Base-by-base conservation (phyloP, 2,797 vertebrate species). In the Syncerus caffer region DNA sequence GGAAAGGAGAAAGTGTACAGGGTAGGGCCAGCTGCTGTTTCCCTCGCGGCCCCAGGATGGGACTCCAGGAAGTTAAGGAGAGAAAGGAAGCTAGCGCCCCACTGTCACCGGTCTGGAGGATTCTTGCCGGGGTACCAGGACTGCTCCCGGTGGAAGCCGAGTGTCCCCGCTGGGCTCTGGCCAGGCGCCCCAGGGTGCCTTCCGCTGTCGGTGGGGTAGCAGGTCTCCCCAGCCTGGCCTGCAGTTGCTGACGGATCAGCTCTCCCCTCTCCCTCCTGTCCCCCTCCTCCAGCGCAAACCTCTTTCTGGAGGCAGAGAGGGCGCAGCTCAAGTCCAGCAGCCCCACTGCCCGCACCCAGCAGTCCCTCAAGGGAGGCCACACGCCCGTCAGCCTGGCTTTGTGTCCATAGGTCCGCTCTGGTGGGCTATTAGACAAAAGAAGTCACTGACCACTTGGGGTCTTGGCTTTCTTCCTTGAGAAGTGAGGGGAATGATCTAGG, bases 351-450 rank as follows among this genome's bases (percentile, higher is more conserved):
- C 0, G 2, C 45, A 34, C 19, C 80, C 2, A n/a, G 34, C 31
- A 38, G 85, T 1, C 27, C 45, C 21, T n/a, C 21, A 5, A 23
- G 27, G 31, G 12, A 31, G 85, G 0, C 53, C n/a, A 60, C 42
- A 0, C 0, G 11, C 89, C 1, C 1, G 0, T 29, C 85, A 89
- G 84, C 80, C 64, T 67, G 19, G 93, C 53, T 47, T 7, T 27
- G 62, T 21, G 50, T 57, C 60, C 71, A 5, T 13, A 1, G 60
- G 45, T 79, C 74, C 14, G 38, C 82, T 27, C 42, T 15, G 29
- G 7, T 1, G 47, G 27, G 71, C 64, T 57, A 51, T 13, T 16
- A 87, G 29, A 64, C 60, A 27, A n/a, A 79, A 79, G 38, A 90
- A 89, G 80, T 42, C 6, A 7, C 89, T n/a, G 42, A 25, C 53